Evolutionary conservation across 2,888 invertebrate genomes (phyloP).

Genomic region (Scaeva pyrastri): DNA sequence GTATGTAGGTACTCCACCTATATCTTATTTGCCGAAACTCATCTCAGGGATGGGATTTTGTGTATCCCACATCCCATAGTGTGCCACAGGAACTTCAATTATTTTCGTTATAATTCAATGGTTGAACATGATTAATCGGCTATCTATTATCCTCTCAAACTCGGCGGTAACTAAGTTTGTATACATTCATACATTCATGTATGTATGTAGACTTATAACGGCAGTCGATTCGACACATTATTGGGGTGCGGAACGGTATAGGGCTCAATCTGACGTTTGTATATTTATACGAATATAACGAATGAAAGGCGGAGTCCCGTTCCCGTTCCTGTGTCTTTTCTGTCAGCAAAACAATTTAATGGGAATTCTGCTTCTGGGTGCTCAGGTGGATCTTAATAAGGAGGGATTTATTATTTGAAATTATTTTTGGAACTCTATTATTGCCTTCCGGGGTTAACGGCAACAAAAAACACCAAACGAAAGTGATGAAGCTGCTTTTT

Average conservation of each 20-base stretch:
- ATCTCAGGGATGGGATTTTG: constrained; percentile 12
- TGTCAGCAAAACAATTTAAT: constrained; percentile 69
- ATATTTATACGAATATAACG: constrained; percentile 27
- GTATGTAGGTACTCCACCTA: constrained; percentile 18
- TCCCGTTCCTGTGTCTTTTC: too few relatives aligned
- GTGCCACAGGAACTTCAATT: constrained; percentile 76
- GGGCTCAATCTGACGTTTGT: constrained; percentile 5
- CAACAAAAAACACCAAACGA: background rate
- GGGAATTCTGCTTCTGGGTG: constrained; percentile 51
- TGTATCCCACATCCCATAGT: background rate
- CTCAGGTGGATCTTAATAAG: constrained; percentile 78
- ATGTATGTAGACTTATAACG: too few relatives aligned
- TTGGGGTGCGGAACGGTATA: constrained; percentile 63
- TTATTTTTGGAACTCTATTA: constrained; percentile 75
- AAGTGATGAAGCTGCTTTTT: constrained; percentile 10
- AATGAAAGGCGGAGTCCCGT: constrained; percentile 72
- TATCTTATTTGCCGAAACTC: constrained; percentile 9
- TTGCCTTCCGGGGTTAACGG: constrained; percentile 32
- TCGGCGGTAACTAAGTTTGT: background rate
- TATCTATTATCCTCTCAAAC: constrained; percentile 73
- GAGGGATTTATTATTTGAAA: constrained; percentile 78
- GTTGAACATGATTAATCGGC: constrained; percentile 78
- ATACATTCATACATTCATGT: background rate
- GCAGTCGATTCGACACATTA: constrained; percentile 70
- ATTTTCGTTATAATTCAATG: constrained; percentile 79